Evolutionary conservation across 2,113 vertebrate species (phyloP).

Genomic region (Chionis minor): DNA sequence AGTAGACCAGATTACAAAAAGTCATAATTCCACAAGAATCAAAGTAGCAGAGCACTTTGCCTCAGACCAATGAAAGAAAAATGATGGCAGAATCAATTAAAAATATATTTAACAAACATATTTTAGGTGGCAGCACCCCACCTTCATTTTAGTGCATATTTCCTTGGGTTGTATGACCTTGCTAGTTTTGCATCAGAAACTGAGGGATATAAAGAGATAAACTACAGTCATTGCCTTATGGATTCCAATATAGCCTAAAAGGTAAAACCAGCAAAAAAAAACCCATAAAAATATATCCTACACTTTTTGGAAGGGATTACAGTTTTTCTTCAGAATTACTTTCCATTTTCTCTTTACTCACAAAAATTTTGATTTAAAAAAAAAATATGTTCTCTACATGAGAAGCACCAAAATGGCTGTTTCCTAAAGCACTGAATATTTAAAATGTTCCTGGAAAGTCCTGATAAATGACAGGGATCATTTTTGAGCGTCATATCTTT

Average conservation of each 20-base stretch:
- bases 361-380: background rate
- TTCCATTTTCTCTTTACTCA: background rate
- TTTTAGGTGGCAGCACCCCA: slow-evolving; percentile 34
- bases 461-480: background rate
- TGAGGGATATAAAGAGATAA: background rate
- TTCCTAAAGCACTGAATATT: background rate
- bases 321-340: background rate
- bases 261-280: background rate
- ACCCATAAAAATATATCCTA: background rate
- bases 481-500: background rate
- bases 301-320: background rate
- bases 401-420: background rate
- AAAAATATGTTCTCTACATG: background rate
- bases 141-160: slow-evolving; percentile 19
- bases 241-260: background rate
- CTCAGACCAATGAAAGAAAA: slow-evolving; percentile 67
- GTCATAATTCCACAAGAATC: slow-evolving; percentile 60
- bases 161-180: background rate
- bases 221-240: background rate
- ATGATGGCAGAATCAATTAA: slow-evolving; percentile 35
- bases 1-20: slow-evolving; percentile 46
- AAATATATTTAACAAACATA: slow-evolving; percentile 55
- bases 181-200: slow-evolving; percentile 1
- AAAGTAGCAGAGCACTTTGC: slow-evolving; percentile 48
- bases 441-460: background rate